Conservation (phyloP, 2,797 vertebrate species). For the Furcifer pardalis region DNA sequence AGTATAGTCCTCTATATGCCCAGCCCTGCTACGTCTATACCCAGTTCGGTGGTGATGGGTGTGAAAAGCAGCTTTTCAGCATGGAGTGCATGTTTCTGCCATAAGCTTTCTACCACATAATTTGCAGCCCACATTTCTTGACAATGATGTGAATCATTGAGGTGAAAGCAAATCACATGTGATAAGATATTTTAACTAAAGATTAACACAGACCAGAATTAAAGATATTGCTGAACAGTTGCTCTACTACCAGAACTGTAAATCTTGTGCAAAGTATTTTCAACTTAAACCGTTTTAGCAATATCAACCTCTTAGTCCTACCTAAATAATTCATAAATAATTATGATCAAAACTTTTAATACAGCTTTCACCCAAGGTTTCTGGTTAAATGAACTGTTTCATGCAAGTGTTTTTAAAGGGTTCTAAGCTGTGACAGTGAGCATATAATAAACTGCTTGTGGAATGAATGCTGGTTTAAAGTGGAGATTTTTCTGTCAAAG, state of each 20-base stretch:
- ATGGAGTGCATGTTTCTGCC: neutral
- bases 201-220: slow-evolving; percentile 5
- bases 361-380: neutral
- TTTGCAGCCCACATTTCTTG: slow-evolving; percentile 7
- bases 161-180: slow-evolving; percentile 16
- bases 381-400: neutral
- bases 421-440: neutral
- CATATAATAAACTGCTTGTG: neutral
- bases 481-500: neutral
- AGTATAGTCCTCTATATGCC: neutral
- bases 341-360: slow-evolving; percentile 11
- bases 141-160: slow-evolving; percentile 9
- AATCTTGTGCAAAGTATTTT: slow-evolving; percentile 4
- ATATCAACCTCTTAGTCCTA: slow-evolving; percentile 4
- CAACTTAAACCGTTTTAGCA: neutral
- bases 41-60: neutral
- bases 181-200: slow-evolving; percentile 9
- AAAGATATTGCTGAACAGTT: neutral
- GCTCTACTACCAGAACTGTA: neutral
- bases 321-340: neutral
- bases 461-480: neutral
- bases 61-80: neutral
- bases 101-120: neutral
- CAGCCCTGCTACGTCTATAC: neutral
- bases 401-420: neutral